Evolutionary conservation across 1,140 invertebrate genomes (phyloP), one percentile per base, ranked within the genome.

Genomic region (Cherax destructor): DNA sequence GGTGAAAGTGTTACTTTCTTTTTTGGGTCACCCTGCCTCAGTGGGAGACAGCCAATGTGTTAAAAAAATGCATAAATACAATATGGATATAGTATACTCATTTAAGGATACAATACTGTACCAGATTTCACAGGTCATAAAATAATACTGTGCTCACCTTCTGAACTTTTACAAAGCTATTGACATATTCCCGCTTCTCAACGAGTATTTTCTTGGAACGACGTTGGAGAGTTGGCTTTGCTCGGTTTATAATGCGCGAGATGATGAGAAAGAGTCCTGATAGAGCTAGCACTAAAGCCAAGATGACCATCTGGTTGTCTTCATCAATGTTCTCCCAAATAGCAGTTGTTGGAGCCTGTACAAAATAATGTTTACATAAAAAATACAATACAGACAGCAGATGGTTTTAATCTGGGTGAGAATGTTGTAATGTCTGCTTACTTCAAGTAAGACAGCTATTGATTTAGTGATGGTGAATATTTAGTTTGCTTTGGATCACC

Each of bases 151-250:
- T 83, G 6, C 92, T 93, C 94, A 95, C 95, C 94, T 95, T 96
- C 93, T 95, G 95, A 72, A 93, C 93, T 91, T 95, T 95, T 7
- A 96, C 94, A 56, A 94, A 94, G 85, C 93, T 94, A 83, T 95
- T 94, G 21, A 96, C 94, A 94, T 94, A 95, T 47, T 95, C 94
- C 89, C 94, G 93, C 83, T 95, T 94, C 92, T 95, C 95, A 18
- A 94, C 50, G 11, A 95, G 93, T n/a, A 93, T 86, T 85, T 94
- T 94, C 92, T 95, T 95, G 92, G 95, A 94, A 92, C 95, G 95
- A 49, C 95, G 94, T 24, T 94, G 94, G 69, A 96, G 93, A 21
- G 95, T 95, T 11, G 94, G 93, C 52, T 94, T 94, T 86, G 94
- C 93, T 88, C 94, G 94, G 24, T 94, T 94, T n/a, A 93, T 94